Percentiles rank a stretch among this genome's conserved stretches.
These are phyloP conservation scores for Sterrhoptilus dennistouni DNA, from an alignment of 2,113 vertebrate genomes.

Conservation along the genomic window DNA sequence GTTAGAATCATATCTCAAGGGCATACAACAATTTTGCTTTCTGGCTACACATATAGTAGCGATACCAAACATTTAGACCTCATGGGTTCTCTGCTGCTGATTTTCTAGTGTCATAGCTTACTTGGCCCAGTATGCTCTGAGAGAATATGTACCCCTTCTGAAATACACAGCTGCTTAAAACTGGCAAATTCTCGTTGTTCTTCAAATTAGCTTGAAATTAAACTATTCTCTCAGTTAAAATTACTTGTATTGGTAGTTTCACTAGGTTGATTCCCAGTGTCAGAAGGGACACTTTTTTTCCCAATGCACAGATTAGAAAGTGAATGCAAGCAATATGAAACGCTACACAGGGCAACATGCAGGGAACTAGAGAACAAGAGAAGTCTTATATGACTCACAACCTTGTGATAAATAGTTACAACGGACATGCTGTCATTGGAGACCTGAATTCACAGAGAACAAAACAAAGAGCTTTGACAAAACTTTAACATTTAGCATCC, in stretches of 20 bases:
- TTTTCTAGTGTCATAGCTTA: neutral
- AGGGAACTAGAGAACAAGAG: neutral
- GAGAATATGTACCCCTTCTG: neutral
- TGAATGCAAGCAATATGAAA: neutral
- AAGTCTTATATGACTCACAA: neutral
- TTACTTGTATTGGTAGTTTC: neutral
- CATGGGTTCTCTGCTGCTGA: neutral
- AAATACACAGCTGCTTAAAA: neutral
- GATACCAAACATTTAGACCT: neutral
- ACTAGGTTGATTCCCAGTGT: neutral
- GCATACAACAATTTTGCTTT: neutral
- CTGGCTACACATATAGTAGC: neutral
- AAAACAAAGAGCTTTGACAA: neutral
- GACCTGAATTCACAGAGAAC: neutral
- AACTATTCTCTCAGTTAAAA: neutral
- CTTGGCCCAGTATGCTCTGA: neutral
- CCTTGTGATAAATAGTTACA: neutral
- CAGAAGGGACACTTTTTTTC: neutral
- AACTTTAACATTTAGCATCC: neutral
- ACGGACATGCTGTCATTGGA: neutral
- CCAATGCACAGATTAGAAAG: neutral
- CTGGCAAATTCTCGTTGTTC: neutral
- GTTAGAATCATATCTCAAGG: neutral
- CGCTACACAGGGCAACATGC: neutral
- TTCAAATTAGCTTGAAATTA: neutral